Base-by-base conservation (phyloP, 2,888 invertebrate species). In the Dexiosoma caninum region DNA sequence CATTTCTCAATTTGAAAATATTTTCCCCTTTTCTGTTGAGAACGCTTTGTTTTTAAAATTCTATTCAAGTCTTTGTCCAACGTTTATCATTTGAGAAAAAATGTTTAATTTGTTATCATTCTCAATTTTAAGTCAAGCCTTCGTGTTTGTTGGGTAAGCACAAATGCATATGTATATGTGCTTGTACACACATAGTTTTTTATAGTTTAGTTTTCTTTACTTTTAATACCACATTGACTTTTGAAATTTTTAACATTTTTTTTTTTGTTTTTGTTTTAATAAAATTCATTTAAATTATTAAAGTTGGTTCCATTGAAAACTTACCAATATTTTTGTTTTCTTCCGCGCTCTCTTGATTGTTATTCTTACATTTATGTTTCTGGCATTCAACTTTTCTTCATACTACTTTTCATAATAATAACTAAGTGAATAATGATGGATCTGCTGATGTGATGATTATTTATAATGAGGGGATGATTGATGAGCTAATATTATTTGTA, bases 401-500 rank as follows among this genome's bases (percentile, higher is more conserved):
- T 10, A 12, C 37, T 23, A 8, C 6, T 35, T 44, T 64, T 60
- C 8, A n/a, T 23, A 37, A 64, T 75, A 57, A 32, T 64, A 51
- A 44, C 16, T 37, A 16, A 67, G 19, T 46, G 44, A 67, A 59
- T 67, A 59, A 19, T 59, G 62, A 27, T 3, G 32, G 44, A 59
- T 44, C 5, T 60, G 23, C 32, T 74, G 62, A n/a, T n/a, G 69
- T 66, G 37, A n/a, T 71, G 27, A 27, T 40, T 53, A 62, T 67
- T 42, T 44, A 10, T 19, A 55, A 55, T 64, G 62, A n/a, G n/a
- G n/a, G 35, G 35, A 51, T 57, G 77, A 9, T 49, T 62, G 35
- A 59, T 66, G 46, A 27, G 51, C 51, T 27, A 35, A 42, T 53
- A 27, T 76, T 49, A 35, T 59, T 44, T 75, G 27, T 42, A 37